A percentile compares a stretch with the other conserved stretches of the same genome.
phyloP scores from a whole-genome alignment of 1,140 invertebrate genomes.

The Drosophila suzukii region DNA sequence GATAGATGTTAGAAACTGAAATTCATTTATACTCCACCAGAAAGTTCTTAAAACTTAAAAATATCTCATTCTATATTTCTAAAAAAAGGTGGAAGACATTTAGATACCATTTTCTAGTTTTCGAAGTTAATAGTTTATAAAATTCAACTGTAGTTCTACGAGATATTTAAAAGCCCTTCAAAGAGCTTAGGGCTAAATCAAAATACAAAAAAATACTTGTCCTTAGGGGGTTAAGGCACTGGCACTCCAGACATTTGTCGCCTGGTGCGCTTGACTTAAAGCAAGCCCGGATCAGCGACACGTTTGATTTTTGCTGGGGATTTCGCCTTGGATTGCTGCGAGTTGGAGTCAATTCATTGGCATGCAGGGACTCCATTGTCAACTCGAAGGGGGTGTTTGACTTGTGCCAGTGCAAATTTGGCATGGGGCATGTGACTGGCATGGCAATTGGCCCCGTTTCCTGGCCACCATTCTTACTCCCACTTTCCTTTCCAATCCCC shows the following conservation, averaged over 20 bases:
- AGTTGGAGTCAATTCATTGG: conserved; percentile 61
- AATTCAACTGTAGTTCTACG: too few species aligned
- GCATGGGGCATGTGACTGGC: conserved; percentile 57
- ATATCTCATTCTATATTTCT: too few species aligned
- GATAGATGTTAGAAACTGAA: too few species aligned
- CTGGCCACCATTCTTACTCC: neutral
- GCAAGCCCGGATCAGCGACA: conserved; percentile 45
- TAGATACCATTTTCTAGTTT: too few species aligned
- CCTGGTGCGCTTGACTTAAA: conserved; percentile 28
- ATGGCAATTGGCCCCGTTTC: conserved; percentile 45
- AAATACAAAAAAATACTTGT: neutral
- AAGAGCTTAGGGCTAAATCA: too few species aligned
- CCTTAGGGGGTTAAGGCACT: conserved; percentile 17
- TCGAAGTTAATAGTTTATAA: too few species aligned
- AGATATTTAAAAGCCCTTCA: too few species aligned
- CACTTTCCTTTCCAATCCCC: neutral
- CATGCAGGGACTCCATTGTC: conserved; percentile 64
- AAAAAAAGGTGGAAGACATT: too few species aligned
- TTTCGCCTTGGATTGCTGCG: conserved; percentile 17
- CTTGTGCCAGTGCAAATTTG: conserved; percentile 64
- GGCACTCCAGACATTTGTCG: conserved; percentile 17
- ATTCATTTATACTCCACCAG: too few species aligned
- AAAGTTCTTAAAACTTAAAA: too few species aligned
- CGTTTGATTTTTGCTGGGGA: conserved; percentile 50
- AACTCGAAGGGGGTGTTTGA: conserved; percentile 48